Evolutionary conservation across 2,888 invertebrate genomes (phyloP).

Genomic region (Eristalis tenax): DNA sequence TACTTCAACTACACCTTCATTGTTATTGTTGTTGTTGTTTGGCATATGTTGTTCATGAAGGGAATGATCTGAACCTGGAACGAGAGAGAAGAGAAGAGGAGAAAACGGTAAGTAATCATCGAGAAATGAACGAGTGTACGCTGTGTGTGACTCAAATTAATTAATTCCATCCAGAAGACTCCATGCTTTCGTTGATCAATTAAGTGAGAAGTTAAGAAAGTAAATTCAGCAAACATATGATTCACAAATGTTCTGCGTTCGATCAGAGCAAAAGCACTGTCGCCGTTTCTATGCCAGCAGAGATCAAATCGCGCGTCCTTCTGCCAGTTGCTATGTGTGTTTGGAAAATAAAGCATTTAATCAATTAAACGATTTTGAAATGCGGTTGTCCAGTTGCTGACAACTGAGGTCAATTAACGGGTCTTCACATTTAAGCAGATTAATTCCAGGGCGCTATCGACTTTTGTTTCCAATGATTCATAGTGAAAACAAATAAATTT

Average conservation of each 20-base stretch:
- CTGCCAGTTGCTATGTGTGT: slow-evolving; percentile 18
- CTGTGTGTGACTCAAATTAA: slow-evolving; percentile 1
- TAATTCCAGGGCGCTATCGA: not conserved
- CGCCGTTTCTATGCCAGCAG: slow-evolving; percentile 41
- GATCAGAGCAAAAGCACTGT: slow-evolving; percentile 9
- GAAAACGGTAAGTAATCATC: not conserved
- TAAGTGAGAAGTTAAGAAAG: slow-evolving; percentile 36
- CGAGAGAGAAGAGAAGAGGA: not conserved
- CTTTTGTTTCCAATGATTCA: not conserved
- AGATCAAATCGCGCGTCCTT: slow-evolving; percentile 20
- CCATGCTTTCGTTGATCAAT: slow-evolving; percentile 25
- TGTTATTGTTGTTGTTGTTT: slow-evolving; percentile 35
- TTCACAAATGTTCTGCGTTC: not conserved
- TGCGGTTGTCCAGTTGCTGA: slow-evolving; percentile 18
- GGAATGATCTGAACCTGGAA: slow-evolving; percentile 56
- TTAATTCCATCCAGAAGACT: not conserved
- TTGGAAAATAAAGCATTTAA: slow-evolving; percentile 45
- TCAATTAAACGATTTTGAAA: slow-evolving; percentile 34
- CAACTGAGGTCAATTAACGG: slow-evolving; percentile 47
- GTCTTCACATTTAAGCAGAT: not conserved
- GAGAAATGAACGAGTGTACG: too few species aligned
- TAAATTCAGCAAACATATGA: not conserved
- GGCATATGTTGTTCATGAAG: slow-evolving; percentile 61
- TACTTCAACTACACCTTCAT: slow-evolving; percentile 51
- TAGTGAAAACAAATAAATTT: slow-evolving; percentile 2